Evolutionary conservation across 2,113 vertebrate genomes (phyloP).

Genomic region (Lagenorhynchus albirostris): DNA sequence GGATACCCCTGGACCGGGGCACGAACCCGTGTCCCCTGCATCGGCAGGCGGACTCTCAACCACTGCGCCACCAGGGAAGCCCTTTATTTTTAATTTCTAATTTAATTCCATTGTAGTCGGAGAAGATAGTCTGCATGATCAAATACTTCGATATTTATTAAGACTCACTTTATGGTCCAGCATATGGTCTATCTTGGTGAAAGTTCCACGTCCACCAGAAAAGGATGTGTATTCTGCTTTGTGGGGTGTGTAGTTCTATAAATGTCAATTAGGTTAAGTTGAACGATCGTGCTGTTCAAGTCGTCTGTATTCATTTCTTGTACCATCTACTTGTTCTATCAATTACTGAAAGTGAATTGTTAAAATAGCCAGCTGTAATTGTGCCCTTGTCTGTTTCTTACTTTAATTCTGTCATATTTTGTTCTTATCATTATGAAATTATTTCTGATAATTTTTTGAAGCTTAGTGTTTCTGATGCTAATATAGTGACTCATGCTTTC

Average conservation of each 20-base stretch:
- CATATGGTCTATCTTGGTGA: neutral
- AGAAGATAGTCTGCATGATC: neutral
- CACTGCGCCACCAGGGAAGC: too few species aligned
- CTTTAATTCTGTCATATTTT: neutral
- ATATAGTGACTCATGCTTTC: neutral
- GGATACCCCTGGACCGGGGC: too few species aligned
- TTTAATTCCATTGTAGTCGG: neutral
- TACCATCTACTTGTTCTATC: neutral
- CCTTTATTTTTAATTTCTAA: neutral
- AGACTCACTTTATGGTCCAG: neutral
- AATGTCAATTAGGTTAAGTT: neutral
- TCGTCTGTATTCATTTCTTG: neutral
- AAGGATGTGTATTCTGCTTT: neutral
- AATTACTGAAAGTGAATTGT: neutral
- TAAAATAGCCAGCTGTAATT: neutral
- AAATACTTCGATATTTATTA: neutral
- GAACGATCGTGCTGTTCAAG: neutral
- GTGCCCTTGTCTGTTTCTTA: neutral
- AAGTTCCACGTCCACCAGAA: neutral
- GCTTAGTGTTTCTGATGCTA: neutral
- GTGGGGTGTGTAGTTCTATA: neutral
- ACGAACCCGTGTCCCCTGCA: too few species aligned
- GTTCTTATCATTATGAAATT: neutral
- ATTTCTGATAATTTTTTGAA: neutral
- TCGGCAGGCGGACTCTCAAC: too few species aligned